Base-by-base conservation (phyloP, 2,797 vertebrate species). In the Apogon hyalosoma region DNA sequence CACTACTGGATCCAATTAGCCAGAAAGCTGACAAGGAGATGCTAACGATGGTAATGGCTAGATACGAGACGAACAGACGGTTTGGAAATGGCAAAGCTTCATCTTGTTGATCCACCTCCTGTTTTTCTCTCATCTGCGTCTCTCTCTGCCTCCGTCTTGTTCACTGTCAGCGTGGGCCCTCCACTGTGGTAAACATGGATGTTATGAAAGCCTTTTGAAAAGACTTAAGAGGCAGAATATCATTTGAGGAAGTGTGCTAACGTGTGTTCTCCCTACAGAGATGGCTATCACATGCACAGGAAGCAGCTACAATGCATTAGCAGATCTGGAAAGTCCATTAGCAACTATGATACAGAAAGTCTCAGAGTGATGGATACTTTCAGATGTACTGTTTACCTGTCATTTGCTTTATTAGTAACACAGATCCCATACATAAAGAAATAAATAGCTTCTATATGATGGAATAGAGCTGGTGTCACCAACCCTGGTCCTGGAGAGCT, bases 1-100 rank as follows among this genome's bases (percentile, higher is more conserved):
- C 66, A 47, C 43, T 41, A 49, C 67, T 69, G 79, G 79, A 78
- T 82, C 82, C 90, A 91, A 92, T 91, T 90, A 92, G 68, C 77
- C 63, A 66, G 73, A 77, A 80, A 83, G 72, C 72, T 88, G 82
- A 89, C 85, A 75, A 84, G 83, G 77, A 83, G 83, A 84, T 62
- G 83, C 69, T 77, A 81, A 86, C 59, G 19, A 63, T 48, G 69
- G 28, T 87, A 89, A 90, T 87, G 73, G 73, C 69, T 69, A 7
- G 73, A 80, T 63, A 69, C 4, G 24, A 73, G 70, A 76, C 64
- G 62, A 86, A 77, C 77, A 85, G 83, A 79, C 68, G 63, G 60
- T 86, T 87, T 79, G 74, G 52, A 87, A 87, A 90, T 69, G 71
- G 83, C 62, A 78, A 49, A 52, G 70, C 73, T 63, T 80, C 69